A percentile compares a stretch with the other conserved stretches of the same genome.
Evolutionary conservation across 2,797 vertebrate species (phyloP).

Genomic region (Ambastaia sidthimunki): DNA sequence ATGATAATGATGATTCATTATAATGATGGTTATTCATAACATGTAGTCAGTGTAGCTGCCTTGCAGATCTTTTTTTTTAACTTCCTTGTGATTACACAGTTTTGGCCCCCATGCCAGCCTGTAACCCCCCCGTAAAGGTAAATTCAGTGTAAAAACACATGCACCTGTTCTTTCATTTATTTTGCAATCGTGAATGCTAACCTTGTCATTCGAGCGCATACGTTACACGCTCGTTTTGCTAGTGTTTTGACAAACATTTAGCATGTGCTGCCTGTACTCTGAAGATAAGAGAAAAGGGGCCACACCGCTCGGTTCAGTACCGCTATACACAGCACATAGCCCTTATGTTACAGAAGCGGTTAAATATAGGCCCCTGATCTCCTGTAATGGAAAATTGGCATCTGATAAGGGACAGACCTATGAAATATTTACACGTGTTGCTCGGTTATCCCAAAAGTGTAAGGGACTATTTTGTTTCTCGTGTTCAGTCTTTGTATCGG

Average conservation of each 20-base stretch:
- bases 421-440: constrained; percentile 30
- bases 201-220: constrained; percentile 74
- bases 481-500: constrained; percentile 6
- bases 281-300: constrained; percentile 22
- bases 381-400: constrained; percentile 32
- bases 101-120: constrained; percentile 64
- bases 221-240: neutral
- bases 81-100: constrained; percentile 64
- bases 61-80: constrained; percentile 60
- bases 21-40: constrained; percentile 70
- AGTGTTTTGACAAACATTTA: neutral
- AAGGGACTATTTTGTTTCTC: constrained; percentile 17
- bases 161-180: constrained; percentile 54
- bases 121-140: constrained; percentile 65
- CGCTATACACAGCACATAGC: neutral
- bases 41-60: constrained; percentile 68
- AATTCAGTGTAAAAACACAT: constrained; percentile 60
- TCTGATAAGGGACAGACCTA: constrained; percentile 7
- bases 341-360: constrained; percentile 29
- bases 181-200: constrained; percentile 83
- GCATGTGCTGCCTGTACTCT: neutral
- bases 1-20: constrained; percentile 62
- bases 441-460: constrained; percentile 13
- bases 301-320: neutral
- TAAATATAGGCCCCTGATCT: constrained; percentile 42